Conservation (phyloP, 2,113 vertebrate species). For the Oriolus oriolus region DNA sequence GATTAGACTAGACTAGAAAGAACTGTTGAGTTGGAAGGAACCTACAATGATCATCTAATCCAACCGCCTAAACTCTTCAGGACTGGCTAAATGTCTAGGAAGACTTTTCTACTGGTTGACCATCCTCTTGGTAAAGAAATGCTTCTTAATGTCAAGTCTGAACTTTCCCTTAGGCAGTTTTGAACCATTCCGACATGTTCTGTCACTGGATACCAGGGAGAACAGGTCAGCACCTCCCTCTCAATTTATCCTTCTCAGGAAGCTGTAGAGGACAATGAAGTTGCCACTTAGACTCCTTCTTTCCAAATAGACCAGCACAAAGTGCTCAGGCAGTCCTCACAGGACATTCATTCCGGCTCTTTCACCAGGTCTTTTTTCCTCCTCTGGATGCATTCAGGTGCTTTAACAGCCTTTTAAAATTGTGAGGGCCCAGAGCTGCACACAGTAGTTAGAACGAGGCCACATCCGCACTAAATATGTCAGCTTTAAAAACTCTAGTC, state of each 20-base stretch:
- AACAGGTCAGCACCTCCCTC: background rate
- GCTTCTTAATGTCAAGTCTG: background rate
- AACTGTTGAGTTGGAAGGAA: background rate
- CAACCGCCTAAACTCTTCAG: background rate
- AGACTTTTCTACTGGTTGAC: background rate
- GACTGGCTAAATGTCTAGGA: background rate
- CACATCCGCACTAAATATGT: background rate
- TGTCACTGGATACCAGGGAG: background rate
- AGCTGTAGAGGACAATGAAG: background rate
- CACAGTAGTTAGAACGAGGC: background rate
- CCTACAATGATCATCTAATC: background rate
- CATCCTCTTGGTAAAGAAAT: background rate
- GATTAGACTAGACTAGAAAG: background rate
- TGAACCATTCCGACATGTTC: rapidly evolving
- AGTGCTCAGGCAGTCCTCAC: background rate
- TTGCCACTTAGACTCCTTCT: background rate
- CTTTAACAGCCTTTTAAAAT: background rate
- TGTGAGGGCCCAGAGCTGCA: background rate
- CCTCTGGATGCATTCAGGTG: background rate
- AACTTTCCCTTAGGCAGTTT: background rate
- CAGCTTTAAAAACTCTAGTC: background rate
- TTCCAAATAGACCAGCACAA: background rate
- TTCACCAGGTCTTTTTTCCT: background rate
- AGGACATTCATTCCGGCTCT: background rate
- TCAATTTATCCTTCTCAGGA: background rate